phyloP scores from a whole-genome alignment of 30 jellyfish, hydroid and myxozoan species.

The Aurelia coerulea region DNA sequence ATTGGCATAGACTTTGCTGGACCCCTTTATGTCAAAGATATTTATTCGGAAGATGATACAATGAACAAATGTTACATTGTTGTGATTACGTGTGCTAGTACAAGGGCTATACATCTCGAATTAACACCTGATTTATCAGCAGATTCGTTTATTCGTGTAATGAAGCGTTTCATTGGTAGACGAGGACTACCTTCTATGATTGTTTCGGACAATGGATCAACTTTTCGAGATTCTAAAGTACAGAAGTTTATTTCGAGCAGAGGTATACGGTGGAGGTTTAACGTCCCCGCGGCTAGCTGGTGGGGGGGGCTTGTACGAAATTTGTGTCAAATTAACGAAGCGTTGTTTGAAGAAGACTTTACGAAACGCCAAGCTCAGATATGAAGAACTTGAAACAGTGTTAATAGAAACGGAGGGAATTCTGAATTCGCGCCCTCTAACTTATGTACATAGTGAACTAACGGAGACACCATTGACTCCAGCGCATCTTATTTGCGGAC shows the following conservation, averaged over 20 bases:
- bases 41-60: too few species aligned
- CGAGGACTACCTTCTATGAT: too few species aligned
- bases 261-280: too few species aligned
- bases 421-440: constrained; percentile 1
- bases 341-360: constrained; percentile 11
- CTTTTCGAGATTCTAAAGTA: neutral
- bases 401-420: too few species aligned
- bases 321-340: constrained; percentile 6
- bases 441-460: constrained; percentile 6
- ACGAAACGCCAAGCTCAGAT: neutral
- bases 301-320: constrained; percentile 8
- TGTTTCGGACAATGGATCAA: neutral
- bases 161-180: too few species aligned
- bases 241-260: neutral
- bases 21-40: neutral
- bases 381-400: constrained; percentile 7
- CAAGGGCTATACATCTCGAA: too few species aligned
- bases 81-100: too few species aligned
- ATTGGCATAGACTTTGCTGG: neutral
- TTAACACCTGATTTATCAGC: too few species aligned
- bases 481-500: constrained; percentile 13
- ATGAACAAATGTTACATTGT: too few species aligned
- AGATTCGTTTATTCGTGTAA: too few species aligned
- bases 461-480: constrained; percentile 6
- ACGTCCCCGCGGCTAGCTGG: too few species aligned